Evolutionary conservation across 2,888 invertebrate genomes (phyloP).

Genomic region (Hymenopus coronatus): DNA sequence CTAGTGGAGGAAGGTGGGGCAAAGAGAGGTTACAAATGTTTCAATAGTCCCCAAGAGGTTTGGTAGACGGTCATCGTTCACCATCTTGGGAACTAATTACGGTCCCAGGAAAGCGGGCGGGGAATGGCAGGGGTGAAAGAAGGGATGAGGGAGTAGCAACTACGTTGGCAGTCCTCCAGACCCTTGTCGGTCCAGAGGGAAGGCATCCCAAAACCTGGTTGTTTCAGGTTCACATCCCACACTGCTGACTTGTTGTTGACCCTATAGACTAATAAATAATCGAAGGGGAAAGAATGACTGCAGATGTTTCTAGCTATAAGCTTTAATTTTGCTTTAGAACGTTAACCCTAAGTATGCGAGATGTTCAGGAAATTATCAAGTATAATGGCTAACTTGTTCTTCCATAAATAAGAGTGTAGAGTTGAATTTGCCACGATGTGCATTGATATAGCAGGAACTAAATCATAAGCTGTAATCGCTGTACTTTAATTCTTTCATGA

Average conservation of each 20-base stretch:
- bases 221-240: background rate
- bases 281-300: background rate
- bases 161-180: constrained; percentile 1
- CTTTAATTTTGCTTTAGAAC: too few species aligned
- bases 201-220: background rate
- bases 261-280: background rate
- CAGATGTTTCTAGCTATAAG: too few species aligned
- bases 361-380: too few species aligned
- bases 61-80: constrained; percentile 13
- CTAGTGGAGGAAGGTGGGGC: background rate
- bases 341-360: too few species aligned
- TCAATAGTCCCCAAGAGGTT: constrained; percentile 8
- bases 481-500: too few species aligned
- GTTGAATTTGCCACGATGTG: too few species aligned
- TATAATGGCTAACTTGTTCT: too few species aligned
- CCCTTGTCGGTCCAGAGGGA: background rate
- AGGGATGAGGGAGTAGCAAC: background rate
- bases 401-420: too few species aligned
- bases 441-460: too few species aligned
- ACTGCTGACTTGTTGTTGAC: background rate
- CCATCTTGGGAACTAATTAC: constrained; percentile 19
- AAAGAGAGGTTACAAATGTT: constrained; percentile 25
- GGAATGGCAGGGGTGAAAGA: background rate
- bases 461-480: too few species aligned
- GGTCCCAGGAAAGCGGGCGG: background rate